Evolutionary conservation across 2,113 vertebrate genomes (phyloP).

Genomic region (Ploceus nigricollis): DNA sequence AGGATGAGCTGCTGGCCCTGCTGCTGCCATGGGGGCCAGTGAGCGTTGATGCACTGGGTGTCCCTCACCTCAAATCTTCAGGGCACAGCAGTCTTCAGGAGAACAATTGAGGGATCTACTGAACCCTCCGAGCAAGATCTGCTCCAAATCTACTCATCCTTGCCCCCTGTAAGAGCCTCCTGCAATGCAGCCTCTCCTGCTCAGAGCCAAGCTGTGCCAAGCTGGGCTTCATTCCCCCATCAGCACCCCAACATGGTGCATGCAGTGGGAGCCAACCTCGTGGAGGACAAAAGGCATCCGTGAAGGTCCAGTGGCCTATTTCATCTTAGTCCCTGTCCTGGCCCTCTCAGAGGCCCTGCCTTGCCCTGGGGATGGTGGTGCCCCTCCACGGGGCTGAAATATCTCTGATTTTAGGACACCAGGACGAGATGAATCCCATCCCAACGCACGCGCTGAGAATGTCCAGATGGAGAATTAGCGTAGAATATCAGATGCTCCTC

Average conservation of each 20-base stretch:
- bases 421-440: background rate
- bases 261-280: background rate
- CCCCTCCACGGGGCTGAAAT: background rate
- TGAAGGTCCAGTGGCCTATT: background rate
- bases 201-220: background rate
- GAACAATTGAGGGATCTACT: background rate
- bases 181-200: background rate
- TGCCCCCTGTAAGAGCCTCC: rapidly evolving
- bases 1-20: background rate
- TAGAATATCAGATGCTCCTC: conserved; percentile 56
- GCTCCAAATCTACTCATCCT: background rate
- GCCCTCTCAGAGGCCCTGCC: background rate
- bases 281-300: background rate
- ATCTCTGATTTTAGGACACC: background rate
- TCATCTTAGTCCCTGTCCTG: background rate
- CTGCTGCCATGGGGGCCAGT: background rate
- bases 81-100: background rate
- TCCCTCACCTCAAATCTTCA: background rate
- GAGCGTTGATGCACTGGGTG: background rate
- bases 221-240: background rate
- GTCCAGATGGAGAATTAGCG: conserved; percentile 50
- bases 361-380: background rate
- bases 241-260: background rate
- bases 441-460: rapidly evolving
- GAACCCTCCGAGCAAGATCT: background rate